Percentiles rank a stretch among this genome's conserved stretches.
Conservation (phyloP, 2,797 vertebrate genomes). For the Rhincodon typus region DNA sequence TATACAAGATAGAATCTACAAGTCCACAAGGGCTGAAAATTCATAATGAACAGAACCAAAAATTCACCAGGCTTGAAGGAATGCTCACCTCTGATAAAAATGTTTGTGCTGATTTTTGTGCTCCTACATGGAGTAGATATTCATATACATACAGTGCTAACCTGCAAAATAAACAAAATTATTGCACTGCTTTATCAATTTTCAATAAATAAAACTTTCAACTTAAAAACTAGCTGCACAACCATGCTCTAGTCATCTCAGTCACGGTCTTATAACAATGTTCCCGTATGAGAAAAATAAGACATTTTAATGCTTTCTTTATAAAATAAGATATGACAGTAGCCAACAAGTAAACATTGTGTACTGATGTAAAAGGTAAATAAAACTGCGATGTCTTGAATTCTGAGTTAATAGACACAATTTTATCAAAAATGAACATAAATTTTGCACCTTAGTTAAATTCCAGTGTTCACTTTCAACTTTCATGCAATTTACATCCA, state of each 20-base stretch:
- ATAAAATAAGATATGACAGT: not conserved
- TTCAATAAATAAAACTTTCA: not conserved
- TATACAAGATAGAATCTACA: not conserved
- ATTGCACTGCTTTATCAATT: not conserved
- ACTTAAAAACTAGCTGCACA: not conserved
- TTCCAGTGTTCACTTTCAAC: not conserved
- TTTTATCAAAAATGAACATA: not conserved
- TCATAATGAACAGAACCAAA: not conserved
- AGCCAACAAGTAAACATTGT: not conserved
- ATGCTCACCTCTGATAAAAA: slow-evolving; percentile 92
- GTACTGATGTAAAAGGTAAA: not conserved
- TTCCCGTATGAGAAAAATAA: not conserved
- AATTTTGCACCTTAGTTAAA: not conserved
- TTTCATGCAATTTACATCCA: not conserved
- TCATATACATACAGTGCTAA: slow-evolving; percentile 97
- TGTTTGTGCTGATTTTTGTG: slow-evolving; percentile 97
- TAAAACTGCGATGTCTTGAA: not conserved
- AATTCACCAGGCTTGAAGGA: slow-evolving; percentile 40
- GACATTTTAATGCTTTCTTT: not conserved
- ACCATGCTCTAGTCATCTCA: not conserved
- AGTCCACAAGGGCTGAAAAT: not conserved
- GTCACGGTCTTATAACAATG: not conserved
- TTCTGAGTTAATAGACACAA: not conserved
- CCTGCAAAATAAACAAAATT: slow-evolving; percentile 60
- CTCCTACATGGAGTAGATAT: slow-evolving; percentile 97